A percentile compares a stretch with the other conserved stretches of the same genome.
These are phyloP conservation scores for Rhinatrema bivittatum DNA, from an alignment of 2,797 vertebrate genomes.

Conservation along the genomic window DNA sequence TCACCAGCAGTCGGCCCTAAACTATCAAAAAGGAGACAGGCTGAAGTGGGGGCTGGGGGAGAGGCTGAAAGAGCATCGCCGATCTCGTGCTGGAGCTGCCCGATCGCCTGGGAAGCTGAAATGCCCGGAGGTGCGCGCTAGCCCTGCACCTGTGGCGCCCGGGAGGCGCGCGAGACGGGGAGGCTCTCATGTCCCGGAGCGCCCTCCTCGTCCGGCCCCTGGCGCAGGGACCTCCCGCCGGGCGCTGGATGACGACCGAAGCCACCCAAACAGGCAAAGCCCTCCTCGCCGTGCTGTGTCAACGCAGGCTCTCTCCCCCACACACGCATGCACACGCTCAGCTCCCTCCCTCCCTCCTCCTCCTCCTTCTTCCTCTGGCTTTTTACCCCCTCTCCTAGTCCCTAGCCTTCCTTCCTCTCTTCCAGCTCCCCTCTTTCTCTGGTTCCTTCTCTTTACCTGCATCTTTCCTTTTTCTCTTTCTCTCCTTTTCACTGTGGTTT, in stretches of 20 bases:
- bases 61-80: not conserved
- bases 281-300: too few species aligned
- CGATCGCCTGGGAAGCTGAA: too few species aligned
- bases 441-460: not conserved
- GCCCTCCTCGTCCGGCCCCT: too few species aligned
- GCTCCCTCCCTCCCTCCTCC: not conserved
- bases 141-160: not conserved
- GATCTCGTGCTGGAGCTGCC: too few species aligned
- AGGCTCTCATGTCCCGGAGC: not conserved
- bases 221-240: too few species aligned
- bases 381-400: not conserved
- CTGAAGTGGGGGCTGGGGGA: not conserved
- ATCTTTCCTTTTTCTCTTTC: not conserved
- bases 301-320: too few species aligned
- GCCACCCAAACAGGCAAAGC: too few species aligned
- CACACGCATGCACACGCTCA: too few species aligned
- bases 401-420: too few species aligned
- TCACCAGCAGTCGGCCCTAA: too few species aligned
- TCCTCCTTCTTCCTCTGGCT: conserved; percentile 11
- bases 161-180: not conserved
- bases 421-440: not conserved
- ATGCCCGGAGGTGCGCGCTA: accelerated
- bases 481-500: not conserved
- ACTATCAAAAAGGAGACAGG: too few species aligned
- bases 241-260: too few species aligned